Percentiles rank a stretch among this genome's conserved stretches.
These are phyloP conservation scores for Sinonovacula constricta DNA, from an alignment of 1,140 invertebrate genomes.

Conservation along the genomic window DNA sequence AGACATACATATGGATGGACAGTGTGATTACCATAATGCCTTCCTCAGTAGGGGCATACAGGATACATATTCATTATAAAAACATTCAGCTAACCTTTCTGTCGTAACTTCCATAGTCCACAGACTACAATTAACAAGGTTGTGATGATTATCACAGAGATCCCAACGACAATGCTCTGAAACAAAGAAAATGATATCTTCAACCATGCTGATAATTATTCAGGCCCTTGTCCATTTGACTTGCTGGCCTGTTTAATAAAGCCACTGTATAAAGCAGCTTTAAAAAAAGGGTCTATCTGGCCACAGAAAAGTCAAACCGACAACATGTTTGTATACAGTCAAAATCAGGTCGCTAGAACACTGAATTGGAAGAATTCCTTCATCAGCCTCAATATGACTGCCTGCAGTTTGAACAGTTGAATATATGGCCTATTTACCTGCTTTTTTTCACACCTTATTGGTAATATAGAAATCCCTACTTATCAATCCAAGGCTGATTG, in stretches of 20 bases:
- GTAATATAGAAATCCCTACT: too few relatives aligned
- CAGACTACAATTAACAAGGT: constrained; percentile 65
- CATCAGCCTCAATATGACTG: too few relatives aligned
- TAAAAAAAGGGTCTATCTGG: not conserved
- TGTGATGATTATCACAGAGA: constrained; percentile 64
- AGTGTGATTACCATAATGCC: too few relatives aligned
- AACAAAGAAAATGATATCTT: constrained; percentile 34
- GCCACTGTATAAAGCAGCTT: not conserved
- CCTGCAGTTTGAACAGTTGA: too few relatives aligned
- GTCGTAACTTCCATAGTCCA: constrained; percentile 70
- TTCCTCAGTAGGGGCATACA: too few relatives aligned
- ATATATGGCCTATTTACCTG: too few relatives aligned
- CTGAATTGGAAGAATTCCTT: not conserved
- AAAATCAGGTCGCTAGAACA: not conserved
- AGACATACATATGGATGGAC: too few relatives aligned
- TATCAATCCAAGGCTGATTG: too few relatives aligned
- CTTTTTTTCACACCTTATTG: too few relatives aligned
- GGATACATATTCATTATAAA: too few relatives aligned
- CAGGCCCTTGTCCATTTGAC: not conserved
- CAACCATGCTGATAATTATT: too few relatives aligned
- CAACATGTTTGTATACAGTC: not conserved
- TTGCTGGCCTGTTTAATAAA: not conserved
- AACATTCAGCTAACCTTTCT: too few relatives aligned
- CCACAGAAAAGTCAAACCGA: not conserved
- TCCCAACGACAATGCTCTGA: constrained; percentile 69